Evolutionary conservation across 2,797 vertebrate genomes (phyloP), one percentile per base, ranked within the genome.

Genomic region (Gymnoscopelus braueri): DNA sequence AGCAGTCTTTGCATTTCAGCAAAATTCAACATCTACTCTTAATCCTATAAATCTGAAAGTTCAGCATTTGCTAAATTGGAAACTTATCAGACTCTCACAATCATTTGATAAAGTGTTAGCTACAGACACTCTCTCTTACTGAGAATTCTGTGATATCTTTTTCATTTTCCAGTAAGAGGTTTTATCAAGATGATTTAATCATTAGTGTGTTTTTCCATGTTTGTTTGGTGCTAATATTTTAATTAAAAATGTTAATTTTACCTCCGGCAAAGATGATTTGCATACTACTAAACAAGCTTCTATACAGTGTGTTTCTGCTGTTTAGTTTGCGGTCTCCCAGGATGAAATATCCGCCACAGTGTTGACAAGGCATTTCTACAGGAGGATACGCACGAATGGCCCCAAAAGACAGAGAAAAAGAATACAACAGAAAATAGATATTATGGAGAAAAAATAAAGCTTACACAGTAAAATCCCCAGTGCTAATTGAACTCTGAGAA

Each of bases 191-290:
- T 93, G 90, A 91, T 93, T 93, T 92, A 94, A 94, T 95, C 93
- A 93, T 94, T 92, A 93, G 93, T 94, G 92, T 94, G 94, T 95
- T 94, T 95, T 94, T 92, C 93, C 70, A 83, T 95, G 94, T 95
- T 95, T 94, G 94, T 94, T 94, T 93, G 93, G 90, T 78, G 90
- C 93, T 94, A 94, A 94, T 94, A 94, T 94, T 94, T 94, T 94
- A 94, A 94, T 95, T 94, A 92, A 94, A 95, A 95, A 93, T 94
- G 92, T 93, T 94, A 92, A 94, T 95, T 94, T 94, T 89, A 93
- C 94, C 94, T 88, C 91, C 80, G 90, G 94, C 94, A 83, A 89
- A 79, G 86, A 75, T 79, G 71, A 94, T 95, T 95, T 93, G 92
- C 93, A 94, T 94, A 92, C 68, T 86, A 93, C 90, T 91, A 93